phyloP scores from a whole-genome alignment of 2,888 invertebrate genomes.

The Tipula unca region DNA sequence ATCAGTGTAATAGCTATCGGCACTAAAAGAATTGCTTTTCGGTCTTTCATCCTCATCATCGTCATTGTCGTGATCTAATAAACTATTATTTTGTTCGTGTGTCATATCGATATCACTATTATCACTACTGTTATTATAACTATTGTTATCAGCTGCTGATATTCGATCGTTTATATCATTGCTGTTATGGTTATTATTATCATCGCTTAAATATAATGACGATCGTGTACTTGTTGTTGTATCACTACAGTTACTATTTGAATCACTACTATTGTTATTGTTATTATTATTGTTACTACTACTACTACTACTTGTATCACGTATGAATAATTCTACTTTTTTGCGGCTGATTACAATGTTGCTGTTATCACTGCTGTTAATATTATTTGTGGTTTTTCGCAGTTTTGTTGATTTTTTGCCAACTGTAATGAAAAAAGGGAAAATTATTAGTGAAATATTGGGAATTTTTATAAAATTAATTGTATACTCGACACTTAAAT shows the following conservation, averaged over 20 bases:
- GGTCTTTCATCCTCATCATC: neutral
- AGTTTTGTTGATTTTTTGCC: constrained; percentile 17
- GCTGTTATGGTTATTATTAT: neutral
- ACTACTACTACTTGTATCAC: neutral
- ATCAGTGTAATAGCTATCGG: neutral
- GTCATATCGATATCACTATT: neutral
- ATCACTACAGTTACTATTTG: neutral
- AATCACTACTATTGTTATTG: neutral
- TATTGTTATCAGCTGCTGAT: neutral
- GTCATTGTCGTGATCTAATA: neutral
- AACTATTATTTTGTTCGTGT: neutral
- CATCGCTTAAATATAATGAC: constrained; percentile 14
- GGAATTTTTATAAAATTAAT: too few species aligned
- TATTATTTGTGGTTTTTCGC: neutral
- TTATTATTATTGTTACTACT: neutral
- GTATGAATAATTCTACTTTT: constrained; percentile 15
- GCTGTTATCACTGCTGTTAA: neutral
- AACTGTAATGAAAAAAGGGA: neutral
- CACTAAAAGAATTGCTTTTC: neutral
- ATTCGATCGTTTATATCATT: neutral
- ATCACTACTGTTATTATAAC: neutral
- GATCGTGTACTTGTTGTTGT: neutral
- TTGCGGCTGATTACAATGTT: neutral
- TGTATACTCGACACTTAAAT: too few species aligned
- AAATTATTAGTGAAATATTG: neutral